phyloP scores from a whole-genome alignment of 2,888 invertebrate species.

The Tipula vernalis region DNA sequence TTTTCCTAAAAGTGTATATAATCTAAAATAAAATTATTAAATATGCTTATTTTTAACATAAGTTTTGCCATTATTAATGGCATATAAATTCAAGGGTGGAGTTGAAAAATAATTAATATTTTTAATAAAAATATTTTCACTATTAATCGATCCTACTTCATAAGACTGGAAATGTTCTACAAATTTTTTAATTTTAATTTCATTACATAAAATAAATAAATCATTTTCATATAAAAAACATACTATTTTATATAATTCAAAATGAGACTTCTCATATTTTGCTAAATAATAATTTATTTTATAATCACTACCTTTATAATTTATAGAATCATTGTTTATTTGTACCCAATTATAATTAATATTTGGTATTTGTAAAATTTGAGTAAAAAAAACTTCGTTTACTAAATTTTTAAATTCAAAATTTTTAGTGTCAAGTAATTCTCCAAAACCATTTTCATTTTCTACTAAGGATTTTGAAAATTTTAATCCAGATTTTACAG shows the following conservation, averaged over 20 bases:
- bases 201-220: background rate
- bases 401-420: background rate
- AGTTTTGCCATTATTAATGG: background rate
- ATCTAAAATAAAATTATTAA: background rate
- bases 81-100: background rate
- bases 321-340: background rate
- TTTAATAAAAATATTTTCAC: background rate
- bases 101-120: background rate
- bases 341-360: background rate
- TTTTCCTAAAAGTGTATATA: too few relatives aligned
- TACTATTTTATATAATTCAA: background rate
- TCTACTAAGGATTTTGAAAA: constrained; percentile 14
- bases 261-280: background rate
- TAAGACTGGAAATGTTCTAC: background rate
- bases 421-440: background rate
- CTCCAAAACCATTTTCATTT: constrained; percentile 5
- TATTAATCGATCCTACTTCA: background rate
- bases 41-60: background rate
- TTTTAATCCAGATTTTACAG: constrained; percentile 14
- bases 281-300: background rate
- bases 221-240: background rate
- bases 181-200: background rate
- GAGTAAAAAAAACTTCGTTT: background rate
- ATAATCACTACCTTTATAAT: background rate
- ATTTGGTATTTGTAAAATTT: background rate